A percentile compares a stretch with the other conserved stretches of the same genome.
These are phyloP conservation scores for Plebejus anna DNA, from an alignment of 2,888 invertebrate species.

Conservation along the genomic window DNA sequence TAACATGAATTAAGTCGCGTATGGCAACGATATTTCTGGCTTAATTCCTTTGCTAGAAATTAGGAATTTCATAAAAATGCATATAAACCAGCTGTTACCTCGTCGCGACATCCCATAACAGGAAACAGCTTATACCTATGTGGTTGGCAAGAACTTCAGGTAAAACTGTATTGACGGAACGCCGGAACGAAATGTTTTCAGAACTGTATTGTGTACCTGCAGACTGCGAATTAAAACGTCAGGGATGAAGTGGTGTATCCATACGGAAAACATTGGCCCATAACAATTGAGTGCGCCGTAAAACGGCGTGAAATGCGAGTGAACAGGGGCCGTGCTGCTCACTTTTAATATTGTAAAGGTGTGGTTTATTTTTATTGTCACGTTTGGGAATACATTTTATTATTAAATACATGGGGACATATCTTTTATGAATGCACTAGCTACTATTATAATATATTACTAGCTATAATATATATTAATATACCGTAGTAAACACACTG, in stretches of 20 bases:
- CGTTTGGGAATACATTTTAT: not conserved
- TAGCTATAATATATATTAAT: no score
- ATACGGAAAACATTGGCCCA: constrained; percentile 29
- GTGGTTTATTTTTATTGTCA: constrained; percentile 3
- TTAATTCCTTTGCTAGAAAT: not conserved
- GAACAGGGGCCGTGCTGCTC: not conserved
- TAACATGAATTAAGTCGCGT: not conserved
- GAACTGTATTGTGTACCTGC: constrained; percentile 29
- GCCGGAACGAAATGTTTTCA: not conserved
- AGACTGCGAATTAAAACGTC: constrained; percentile 37
- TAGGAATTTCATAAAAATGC: no score
- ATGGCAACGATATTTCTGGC: no score
- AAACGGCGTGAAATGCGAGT: constrained; percentile 30
- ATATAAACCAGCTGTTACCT: no score
- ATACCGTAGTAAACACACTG: no score
- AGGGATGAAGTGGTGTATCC: constrained; percentile 31
- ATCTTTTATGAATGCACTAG: not conserved
- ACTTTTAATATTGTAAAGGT: constrained; percentile 12
- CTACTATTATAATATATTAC: no score
- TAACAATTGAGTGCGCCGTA: constrained; percentile 26
- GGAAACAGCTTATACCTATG: no score
- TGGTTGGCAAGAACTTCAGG: not conserved
- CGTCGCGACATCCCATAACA: no score
- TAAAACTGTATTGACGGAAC: not conserved
- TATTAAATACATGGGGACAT: not conserved